Conservation (phyloP, 1,140 invertebrate genomes). For the Euwallacea fornicatus region DNA sequence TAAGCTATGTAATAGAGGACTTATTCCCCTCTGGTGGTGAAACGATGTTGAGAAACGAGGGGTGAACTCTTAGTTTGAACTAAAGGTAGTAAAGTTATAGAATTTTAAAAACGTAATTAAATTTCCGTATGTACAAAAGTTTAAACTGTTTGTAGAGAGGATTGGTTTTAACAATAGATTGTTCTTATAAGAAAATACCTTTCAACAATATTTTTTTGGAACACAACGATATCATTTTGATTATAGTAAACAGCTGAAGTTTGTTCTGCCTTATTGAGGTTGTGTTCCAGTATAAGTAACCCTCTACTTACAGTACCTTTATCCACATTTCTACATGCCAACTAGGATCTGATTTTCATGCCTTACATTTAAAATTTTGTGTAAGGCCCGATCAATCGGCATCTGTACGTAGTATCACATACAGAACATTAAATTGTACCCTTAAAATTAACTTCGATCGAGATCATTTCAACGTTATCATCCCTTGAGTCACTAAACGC, state of each 20-base stretch:
- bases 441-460: neutral
- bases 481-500: conserved; percentile 26
- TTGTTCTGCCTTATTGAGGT: no score
- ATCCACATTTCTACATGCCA: no score
- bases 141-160: neutral
- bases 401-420: neutral
- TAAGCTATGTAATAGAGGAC: conserved; percentile 8
- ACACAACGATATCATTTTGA: no score
- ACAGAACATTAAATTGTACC: conserved; percentile 22
- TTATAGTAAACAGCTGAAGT: no score
- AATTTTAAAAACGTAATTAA: conserved; percentile 9
- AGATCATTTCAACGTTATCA: conserved; percentile 32
- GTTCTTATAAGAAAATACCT: no score
- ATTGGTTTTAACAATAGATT: no score
- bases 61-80: neutral
- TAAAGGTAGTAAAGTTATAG: conserved; percentile 3
- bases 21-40: neutral
- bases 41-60: neutral
- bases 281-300: no score
- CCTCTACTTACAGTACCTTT: no score
- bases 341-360: no score
- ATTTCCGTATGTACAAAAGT: conserved; percentile 9
- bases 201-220: no score
- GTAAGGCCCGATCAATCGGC: no score
- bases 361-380: no score